A percentile compares a stretch with the other conserved stretches of the same genome.
Evolutionary conservation across 2,797 vertebrate species (phyloP).

Genomic region (Micropoecilia bifurca): DNA sequence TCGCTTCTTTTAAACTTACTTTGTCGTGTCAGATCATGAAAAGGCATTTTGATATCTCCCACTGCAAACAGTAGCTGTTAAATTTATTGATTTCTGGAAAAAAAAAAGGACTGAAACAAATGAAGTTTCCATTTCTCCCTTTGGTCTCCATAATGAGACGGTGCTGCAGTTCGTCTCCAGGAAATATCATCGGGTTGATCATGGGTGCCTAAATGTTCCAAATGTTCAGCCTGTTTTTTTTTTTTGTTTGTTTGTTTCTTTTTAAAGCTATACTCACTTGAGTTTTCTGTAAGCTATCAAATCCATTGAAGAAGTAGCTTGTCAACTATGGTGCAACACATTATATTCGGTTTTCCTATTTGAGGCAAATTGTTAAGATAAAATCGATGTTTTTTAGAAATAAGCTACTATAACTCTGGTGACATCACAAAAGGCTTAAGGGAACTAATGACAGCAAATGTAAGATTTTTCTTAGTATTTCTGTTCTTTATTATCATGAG

Average conservation of each 20-base stretch:
- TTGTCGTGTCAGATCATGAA: neutral
- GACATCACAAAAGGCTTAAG: neutral
- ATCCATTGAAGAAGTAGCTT: neutral
- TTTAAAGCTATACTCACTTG: constrained; percentile 5
- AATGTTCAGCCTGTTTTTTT: neutral
- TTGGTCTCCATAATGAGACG: constrained; percentile 20
- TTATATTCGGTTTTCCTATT: neutral
- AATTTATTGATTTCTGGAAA: neutral
- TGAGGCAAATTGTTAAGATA: neutral
- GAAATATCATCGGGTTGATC: constrained; percentile 40
- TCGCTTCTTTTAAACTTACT: constrained; percentile 1
- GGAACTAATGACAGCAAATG: neutral
- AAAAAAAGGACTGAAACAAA: neutral
- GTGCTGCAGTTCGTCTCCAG: constrained; percentile 35
- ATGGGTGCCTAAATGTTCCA: constrained; percentile 39
- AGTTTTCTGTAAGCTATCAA: neutral
- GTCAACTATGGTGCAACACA: neutral
- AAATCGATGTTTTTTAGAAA: neutral
- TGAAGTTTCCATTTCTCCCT: constrained; percentile 25
- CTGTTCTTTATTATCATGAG: neutral
- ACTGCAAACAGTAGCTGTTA: neutral
- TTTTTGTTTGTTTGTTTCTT: constrained; percentile 7
- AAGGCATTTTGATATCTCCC: neutral
- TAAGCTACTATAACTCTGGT: neutral
- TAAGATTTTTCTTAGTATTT: neutral